Evolutionary conservation across 2,888 invertebrate species (phyloP).

Genomic region (Priocnemis perturbator): DNA sequence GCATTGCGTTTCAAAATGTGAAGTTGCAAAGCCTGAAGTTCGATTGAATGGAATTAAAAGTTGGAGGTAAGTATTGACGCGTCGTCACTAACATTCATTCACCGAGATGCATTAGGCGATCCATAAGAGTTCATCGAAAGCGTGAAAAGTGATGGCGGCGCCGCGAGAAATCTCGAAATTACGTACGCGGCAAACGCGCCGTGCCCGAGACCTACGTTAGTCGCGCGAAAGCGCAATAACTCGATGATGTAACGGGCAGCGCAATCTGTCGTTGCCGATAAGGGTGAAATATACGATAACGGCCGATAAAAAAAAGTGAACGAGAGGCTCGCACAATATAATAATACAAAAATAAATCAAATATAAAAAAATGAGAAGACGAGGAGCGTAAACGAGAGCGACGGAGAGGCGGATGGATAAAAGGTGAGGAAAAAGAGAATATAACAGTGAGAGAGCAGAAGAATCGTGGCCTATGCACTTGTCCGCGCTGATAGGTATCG

Average conservation of each 20-base stretch:
- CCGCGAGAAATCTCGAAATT: conserved; percentile 31
- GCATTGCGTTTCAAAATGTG: no score
- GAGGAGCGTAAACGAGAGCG: neutral
- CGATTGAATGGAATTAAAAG: no score
- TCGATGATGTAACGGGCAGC: conserved; percentile 33
- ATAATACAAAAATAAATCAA: neutral
- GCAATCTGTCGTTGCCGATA: conserved; percentile 40
- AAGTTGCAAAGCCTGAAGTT: no score
- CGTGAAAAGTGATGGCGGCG: conserved; percentile 10
- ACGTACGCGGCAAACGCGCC: conserved; percentile 21
- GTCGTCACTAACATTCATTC: no score
- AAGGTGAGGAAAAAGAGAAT: neutral
- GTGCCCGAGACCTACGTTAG: conserved; percentile 11
- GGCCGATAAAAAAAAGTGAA: conserved; percentile 35
- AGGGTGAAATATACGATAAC: conserved; percentile 36
- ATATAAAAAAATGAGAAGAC: neutral
- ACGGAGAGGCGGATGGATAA: neutral
- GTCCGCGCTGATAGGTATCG: no score
- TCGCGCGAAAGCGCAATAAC: conserved; percentile 30
- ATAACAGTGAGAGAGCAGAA: neutral
- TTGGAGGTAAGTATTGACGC: no score
- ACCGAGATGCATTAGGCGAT: no score
- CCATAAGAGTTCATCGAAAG: neutral
- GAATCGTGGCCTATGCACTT: no score
- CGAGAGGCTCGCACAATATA: conserved; percentile 8